Conservation (phyloP, 2,797 vertebrate species). For the Thalassophryne amazonica region DNA sequence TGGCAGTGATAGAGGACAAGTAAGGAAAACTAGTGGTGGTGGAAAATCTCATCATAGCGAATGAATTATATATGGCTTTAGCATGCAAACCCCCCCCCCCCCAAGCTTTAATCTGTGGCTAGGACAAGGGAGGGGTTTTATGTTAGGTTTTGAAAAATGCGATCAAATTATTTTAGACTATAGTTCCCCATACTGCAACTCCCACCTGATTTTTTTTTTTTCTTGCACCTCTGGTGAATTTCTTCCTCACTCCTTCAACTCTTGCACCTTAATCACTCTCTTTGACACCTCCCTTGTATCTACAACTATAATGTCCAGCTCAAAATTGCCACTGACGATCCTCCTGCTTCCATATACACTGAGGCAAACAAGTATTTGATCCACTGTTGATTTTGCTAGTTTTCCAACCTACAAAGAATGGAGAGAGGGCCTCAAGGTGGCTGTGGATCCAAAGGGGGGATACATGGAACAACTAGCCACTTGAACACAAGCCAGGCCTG, state of each 20-base stretch:
- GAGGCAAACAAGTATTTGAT: too few relatives aligned
- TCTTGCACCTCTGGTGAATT: conserved; percentile 21
- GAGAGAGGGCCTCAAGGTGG: too few relatives aligned
- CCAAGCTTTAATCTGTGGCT: conserved; percentile 74
- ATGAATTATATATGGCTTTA: conserved; percentile 75
- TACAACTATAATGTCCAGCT: too few relatives aligned
- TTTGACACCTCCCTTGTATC: too few relatives aligned
- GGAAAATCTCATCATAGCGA: conserved; percentile 73
- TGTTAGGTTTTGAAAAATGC: conserved; percentile 68
- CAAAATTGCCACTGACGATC: too few relatives aligned
- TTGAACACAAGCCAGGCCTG: too few relatives aligned
- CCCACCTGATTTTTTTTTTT: conserved; percentile 50
- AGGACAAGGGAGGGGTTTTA: conserved; percentile 68
- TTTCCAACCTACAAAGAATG: too few relatives aligned
- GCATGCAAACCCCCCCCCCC: conserved; percentile 65
- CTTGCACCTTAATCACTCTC: too few relatives aligned
- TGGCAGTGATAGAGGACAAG: conserved; percentile 13
- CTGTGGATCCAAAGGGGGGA: too few relatives aligned
- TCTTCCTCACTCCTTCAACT: conserved; percentile 13
- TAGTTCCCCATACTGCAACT: conserved; percentile 33
- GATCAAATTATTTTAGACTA: conserved; percentile 70
- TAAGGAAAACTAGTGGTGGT: conserved; percentile 54
- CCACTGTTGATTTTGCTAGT: too few relatives aligned
- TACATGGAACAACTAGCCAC: too few relatives aligned
- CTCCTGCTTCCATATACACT: too few relatives aligned